Evolutionary conservation across 2,113 vertebrate genomes (phyloP), one percentile per base, ranked within the genome.

Genomic region (Percina caprodes): DNA sequence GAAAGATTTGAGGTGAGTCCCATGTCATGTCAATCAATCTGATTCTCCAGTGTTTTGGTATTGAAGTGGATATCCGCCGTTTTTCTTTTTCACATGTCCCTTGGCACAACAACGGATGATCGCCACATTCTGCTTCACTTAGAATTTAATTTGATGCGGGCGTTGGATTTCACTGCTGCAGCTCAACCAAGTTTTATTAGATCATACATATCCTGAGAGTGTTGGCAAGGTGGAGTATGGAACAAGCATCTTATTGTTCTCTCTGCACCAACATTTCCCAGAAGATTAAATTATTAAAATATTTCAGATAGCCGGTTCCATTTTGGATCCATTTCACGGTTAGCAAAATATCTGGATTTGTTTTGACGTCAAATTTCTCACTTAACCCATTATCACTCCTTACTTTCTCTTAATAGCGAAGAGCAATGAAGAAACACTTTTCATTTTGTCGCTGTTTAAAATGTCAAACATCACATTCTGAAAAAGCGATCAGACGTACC

Each of bases 91-190:
- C 42, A 55, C 55, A 69, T 5, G 11, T 67, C 56, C 48, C 4
- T 46, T 52, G 19, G 13, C 69, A 74, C 70, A 45, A 66, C 42
- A 23, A 61, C 68, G 63, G 33, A 82, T 42, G 15, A 84, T 48
- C n/a, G 26, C 24, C 52, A 18, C 48, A 26, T 51, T 77, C 26
- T 67, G 61, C 42, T 49, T 68, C 70, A 55, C 49, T 76, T n/a
- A 30, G 11, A 2, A 10, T 79, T 75, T 84, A 0, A 71, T 90
- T 91, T 84, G 81, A 82, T 51, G 48, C 49, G 72, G 77, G 77
- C 80, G 79, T 84, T 78, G 61, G 55, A 58, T 92, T 87, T 88
- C 61, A 42, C 67, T 15, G 23, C 55, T n/a, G 54, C 16, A 24
- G 75, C 48, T 60, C 54, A 19, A 48, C 46, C 55, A 66, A 52